These are phyloP conservation scores for Myotis yumanensis DNA, from an alignment of 2,113 vertebrate genomes.

Conservation along the genomic window DNA sequence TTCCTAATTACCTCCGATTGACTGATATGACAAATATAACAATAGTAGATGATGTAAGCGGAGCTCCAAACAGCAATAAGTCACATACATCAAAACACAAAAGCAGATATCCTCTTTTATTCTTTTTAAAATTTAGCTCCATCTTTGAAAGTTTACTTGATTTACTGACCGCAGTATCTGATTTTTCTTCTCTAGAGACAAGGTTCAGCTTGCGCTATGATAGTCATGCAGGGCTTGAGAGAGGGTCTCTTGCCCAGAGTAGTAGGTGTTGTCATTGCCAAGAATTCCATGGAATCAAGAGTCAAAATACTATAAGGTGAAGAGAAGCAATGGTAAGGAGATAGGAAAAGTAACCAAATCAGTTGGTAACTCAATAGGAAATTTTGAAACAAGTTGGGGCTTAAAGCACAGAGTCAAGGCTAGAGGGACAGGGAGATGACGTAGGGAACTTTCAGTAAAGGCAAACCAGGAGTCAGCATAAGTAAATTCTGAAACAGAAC, in stretches of 20 bases:
- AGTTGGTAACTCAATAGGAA: background rate
- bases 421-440: background rate
- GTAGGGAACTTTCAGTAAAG: background rate
- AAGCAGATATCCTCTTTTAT: background rate
- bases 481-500: background rate
- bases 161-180: background rate
- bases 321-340: background rate
- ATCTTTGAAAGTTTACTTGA: conserved; percentile 12
- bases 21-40: conserved; percentile 46
- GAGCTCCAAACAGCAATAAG: background rate
- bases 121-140: conserved; percentile 30
- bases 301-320: background rate
- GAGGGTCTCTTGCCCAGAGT: background rate
- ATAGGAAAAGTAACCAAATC: background rate
- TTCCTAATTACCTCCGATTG: conserved; percentile 58
- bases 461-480: background rate
- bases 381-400: background rate
- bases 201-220: background rate
- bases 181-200: conserved; percentile 2
- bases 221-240: background rate
- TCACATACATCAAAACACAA: conserved; percentile 37
- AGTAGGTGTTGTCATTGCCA: background rate
- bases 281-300: background rate
- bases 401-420: background rate
- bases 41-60: conserved; percentile 27